Evolutionary conservation across 2,888 invertebrate genomes (phyloP), one percentile per base, ranked within the genome.

Genomic region (Phragmatobia fuliginosa): DNA sequence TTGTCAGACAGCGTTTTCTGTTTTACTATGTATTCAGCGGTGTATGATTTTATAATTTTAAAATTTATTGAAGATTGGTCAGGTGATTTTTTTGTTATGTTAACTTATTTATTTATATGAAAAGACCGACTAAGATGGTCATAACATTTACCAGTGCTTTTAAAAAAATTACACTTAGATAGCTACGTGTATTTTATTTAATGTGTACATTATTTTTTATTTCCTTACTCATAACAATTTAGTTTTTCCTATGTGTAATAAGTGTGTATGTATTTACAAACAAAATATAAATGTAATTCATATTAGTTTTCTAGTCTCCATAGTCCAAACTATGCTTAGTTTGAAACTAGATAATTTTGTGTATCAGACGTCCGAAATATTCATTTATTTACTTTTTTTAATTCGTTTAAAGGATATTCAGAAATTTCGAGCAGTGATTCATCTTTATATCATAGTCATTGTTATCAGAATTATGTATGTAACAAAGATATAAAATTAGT

Each of bases 1-100:
- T 33, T 74, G 76, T 73, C 69, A 73, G 77, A 69, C 71, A 76
- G 79, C 66, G 66, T 62, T 68, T 67, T 65, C 60, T 41, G n/a
- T 68, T 67, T 61, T 65, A 5, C 68, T 61, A 64, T 70, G 52
- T 36, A 71, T 33, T 64, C 28, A 60, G 63, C 52, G 62, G 58
- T 58, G 14, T 62, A 66, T 59, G 62, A 59, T 60, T 69, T 16
- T 59, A 69, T 74, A 68, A 74, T 76, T 68, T 66, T 18, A 31
- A 52, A 71, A 68, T 74, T 79, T 70, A 65, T 65, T 41, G 67
- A 31, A 62, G 36, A 31, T 36, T 69, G 11, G 62, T 58, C 36
- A 31, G 21, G 18, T 32, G 38, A 25, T 18, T 49, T 49, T 21
- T 25, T 25, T 10, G 11, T n/a, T 25, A 52, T 52, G 11, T 49